Base-by-base conservation (phyloP, 2,113 vertebrate genomes). In the Datnioides undecimradiatus region DNA sequence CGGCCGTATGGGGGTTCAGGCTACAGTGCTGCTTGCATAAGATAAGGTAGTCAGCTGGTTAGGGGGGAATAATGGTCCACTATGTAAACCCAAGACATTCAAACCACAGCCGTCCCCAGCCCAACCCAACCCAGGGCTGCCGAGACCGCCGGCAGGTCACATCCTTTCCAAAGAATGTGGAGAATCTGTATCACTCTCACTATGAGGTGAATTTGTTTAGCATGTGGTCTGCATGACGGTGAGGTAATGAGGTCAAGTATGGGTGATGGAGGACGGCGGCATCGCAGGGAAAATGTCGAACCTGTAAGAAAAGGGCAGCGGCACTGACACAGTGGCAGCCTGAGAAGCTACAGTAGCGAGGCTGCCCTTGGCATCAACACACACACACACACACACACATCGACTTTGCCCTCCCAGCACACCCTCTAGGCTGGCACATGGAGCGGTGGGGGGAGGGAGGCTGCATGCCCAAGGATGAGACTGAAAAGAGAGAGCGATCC, bases 401-500 rank as follows among this genome's bases (percentile, higher is more conserved):
- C 9, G 48, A 51, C 67, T 82, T 68, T 88, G 74, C 84, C 84
- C 92, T 91, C 83, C 82, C 76, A 88, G 89, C 87, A 82, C 86
- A 77, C 86, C 90, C 91, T 91, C 79, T 34, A 83, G 91, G 89
- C 86, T 91, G 90, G 88, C 87, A 92, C 91, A 93, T 88, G 87
- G 92, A 88, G 76, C 19, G 6, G 76, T 74, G 80, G 86, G 87
- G 89, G 72, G 74, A 78, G 86, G 83, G 89, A 82, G 73, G 75
- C 83, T 67, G 63, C 68, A 36, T 85, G 84, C 83, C 88, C 82
- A 76, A 89, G 68, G 86, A 89, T 88, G 84, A 85, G 83, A 75
- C 81, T 74, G 62, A 76, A 79, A 83, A 81, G 83, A 88, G 67
- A 82, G 77, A 70, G 62, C 19, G 40, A 88, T 84, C 77, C 48